Base-by-base conservation (phyloP, 2,888 invertebrate species). In the Cosmorhoe ocellata region DNA sequence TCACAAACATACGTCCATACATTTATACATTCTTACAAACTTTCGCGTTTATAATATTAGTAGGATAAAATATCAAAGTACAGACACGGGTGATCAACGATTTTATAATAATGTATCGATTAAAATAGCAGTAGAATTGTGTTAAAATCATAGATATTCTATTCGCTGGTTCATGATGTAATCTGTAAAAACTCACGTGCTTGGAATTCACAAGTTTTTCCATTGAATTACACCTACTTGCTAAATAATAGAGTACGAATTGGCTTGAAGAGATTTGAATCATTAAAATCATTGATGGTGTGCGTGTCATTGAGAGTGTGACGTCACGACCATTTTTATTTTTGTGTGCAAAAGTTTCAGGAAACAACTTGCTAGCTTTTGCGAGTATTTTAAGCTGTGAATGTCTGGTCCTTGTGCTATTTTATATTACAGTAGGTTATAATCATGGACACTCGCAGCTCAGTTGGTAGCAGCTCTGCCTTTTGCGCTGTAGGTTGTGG, bases 81-180 rank as follows among this genome's bases (percentile, higher is more conserved):
- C n/a, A n/a, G n/a, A n/a, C n/a, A n/a, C n/a, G n/a, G n/a, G n/a
- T n/a, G n/a, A n/a, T n/a, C n/a, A n/a, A n/a, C n/a, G n/a, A n/a
- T n/a, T n/a, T n/a, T n/a, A n/a, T n/a, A n/a, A n/a, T n/a, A n/a
- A n/a, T n/a, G n/a, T n/a, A n/a, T n/a, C n/a, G n/a, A n/a, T n/a
- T n/a, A n/a, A n/a, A n/a, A 34, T 40, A 50, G 47, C 13, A 49
- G 45, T 42, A 53, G 10, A 43, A 58, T 43, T 44, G 53, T 51
- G 34, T 38, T 40, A 51, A 46, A 55, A 51, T 53, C 41, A 43
- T 55, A 34, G 46, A 56, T 34, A 53, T 59, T 18, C 44, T 49
- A 45, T 41, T 38, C 32, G 46, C 52, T 45, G 51, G 55, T 30
- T 56, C 55, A 59, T 59, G 56, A 57, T 61, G 58, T 61, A 58